Percentiles rank a stretch among this genome's conserved stretches.
These are phyloP conservation scores for Philhelius pedissequus DNA, from an alignment of 2,888 invertebrate genomes.

Conservation along the genomic window DNA sequence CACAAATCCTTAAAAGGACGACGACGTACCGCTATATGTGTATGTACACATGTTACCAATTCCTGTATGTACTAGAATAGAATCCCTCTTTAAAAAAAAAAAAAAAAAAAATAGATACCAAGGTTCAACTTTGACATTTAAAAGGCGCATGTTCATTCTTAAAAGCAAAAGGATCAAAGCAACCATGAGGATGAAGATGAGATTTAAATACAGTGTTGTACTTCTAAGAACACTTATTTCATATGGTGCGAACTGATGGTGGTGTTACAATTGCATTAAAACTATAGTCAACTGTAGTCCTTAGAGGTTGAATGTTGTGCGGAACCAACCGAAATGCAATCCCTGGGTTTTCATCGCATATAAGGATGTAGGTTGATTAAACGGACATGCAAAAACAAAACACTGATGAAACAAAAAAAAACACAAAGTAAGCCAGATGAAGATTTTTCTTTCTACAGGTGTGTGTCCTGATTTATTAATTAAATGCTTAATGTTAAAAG, in stretches of 20 bases:
- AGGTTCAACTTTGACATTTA: conserved; percentile 67
- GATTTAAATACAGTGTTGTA: not conserved
- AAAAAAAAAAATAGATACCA: conserved; percentile 13
- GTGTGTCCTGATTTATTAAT: too few species aligned
- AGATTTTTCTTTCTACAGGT: too few species aligned
- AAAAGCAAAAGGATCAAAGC: not conserved
- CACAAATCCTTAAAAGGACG: conserved; percentile 62
- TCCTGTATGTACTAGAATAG: not conserved
- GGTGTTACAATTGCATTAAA: not conserved
- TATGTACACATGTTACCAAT: too few species aligned
- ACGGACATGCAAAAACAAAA: not conserved
- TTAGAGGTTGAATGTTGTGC: not conserved
- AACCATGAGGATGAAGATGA: not conserved
- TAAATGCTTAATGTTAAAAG: too few species aligned
- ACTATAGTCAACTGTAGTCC: not conserved
- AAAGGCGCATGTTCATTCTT: conserved; percentile 49
- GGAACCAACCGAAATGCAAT: not conserved
- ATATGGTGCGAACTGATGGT: not conserved
- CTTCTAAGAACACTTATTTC: not conserved
- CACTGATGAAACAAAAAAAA: too few species aligned
- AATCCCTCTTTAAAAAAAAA: not conserved
- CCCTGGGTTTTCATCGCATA: not conserved
- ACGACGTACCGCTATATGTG: conserved; percentile 52
- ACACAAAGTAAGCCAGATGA: too few species aligned
- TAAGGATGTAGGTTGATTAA: not conserved